Conservation (phyloP, 2,888 invertebrate species). For the Noctua janthina region DNA sequence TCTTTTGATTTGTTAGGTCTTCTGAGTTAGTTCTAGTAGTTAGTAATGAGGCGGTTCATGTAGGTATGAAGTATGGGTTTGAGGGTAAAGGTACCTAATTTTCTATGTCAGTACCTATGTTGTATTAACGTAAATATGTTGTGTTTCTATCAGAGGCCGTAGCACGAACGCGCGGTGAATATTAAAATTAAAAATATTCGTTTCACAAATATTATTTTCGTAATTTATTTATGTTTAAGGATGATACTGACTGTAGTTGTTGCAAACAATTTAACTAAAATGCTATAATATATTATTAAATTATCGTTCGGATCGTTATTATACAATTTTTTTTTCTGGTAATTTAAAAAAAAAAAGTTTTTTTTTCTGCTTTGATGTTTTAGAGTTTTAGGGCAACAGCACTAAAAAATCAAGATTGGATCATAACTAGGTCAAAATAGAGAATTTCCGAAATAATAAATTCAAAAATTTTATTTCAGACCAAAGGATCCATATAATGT, state of each 20-base stretch:
- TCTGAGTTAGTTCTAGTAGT: conserved; percentile 13
- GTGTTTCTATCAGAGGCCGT: background rate
- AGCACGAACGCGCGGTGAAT: too few relatives aligned
- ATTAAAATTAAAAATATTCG: too few relatives aligned
- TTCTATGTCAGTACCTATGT: background rate
- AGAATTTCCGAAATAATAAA: background rate
- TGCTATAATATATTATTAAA: too few relatives aligned
- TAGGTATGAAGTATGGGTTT: conserved; percentile 17
- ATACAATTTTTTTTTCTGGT: too few relatives aligned
- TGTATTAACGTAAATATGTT: background rate
- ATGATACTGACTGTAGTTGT: too few relatives aligned
- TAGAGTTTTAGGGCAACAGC: background rate
- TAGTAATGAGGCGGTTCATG: conserved; percentile 7
- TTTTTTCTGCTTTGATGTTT: background rate
- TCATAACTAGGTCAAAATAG: background rate
- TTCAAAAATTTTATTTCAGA: too few relatives aligned
- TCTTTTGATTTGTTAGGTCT: conserved; percentile 45
- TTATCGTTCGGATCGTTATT: too few relatives aligned
- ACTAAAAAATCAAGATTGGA: background rate
- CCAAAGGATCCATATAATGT: too few relatives aligned
- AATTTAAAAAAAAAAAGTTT: too few relatives aligned
- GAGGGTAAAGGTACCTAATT: background rate
- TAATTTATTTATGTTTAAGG: too few relatives aligned
- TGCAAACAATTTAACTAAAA: too few relatives aligned
- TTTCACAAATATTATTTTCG: too few relatives aligned